phyloP scores from a whole-genome alignment of 2,113 vertebrate genomes.

The Malurus alboscapulatus region DNA sequence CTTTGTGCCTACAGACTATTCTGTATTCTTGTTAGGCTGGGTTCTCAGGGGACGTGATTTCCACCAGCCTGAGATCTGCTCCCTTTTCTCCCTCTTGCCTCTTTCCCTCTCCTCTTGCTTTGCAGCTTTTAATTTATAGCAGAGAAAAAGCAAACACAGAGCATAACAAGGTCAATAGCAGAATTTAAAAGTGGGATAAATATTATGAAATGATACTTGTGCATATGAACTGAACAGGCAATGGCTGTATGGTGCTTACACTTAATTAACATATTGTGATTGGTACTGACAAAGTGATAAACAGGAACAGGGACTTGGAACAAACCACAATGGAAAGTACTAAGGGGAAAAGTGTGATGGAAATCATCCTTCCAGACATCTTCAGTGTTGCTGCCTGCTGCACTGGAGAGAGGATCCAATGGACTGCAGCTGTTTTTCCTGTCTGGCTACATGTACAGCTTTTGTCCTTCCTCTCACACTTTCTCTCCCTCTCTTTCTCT shows the following conservation, averaged over 20 bases:
- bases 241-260: not conserved
- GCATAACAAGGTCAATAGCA: not conserved
- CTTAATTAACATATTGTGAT: not conserved
- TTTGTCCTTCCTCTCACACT: not conserved
- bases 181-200: not conserved
- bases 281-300: not conserved
- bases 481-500: not conserved
- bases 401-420: not conserved
- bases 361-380: not conserved
- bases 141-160: not conserved
- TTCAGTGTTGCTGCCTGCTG: not conserved
- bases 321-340: not conserved
- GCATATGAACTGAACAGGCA: not conserved
- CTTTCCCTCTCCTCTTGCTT: not conserved
- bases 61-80: not conserved
- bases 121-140: not conserved
- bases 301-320: not conserved
- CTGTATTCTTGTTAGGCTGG: not conserved
- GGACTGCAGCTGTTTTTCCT: not conserved
- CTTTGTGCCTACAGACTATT: not conserved
- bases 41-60: not conserved
- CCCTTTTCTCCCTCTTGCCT: not conserved
- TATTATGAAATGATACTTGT: not conserved
- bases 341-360: not conserved
- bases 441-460: rapidly evolving